phyloP scores from a whole-genome alignment of 2,113 vertebrate species.

The Trematocara zebra region DNA sequence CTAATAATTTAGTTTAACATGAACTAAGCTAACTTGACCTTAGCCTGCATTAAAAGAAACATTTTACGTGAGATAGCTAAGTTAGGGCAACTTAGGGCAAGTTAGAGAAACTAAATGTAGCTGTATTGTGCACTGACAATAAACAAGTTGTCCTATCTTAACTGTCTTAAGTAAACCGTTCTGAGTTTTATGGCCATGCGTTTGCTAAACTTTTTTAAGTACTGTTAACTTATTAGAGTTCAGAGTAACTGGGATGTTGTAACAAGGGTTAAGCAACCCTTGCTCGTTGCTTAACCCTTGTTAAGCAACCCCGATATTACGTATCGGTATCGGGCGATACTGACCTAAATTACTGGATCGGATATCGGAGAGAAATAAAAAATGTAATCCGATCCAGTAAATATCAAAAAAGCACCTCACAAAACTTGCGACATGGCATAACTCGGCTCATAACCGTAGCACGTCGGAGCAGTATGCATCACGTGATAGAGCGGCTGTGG shows the following conservation, averaged over 20 bases:
- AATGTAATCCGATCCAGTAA: background rate
- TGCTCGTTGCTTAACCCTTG: too few species aligned
- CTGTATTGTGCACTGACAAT: background rate
- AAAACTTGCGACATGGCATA: background rate
- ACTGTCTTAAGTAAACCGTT: background rate
- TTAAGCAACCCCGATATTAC: background rate
- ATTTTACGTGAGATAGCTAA: background rate
- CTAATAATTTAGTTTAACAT: background rate
- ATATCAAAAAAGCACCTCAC: background rate
- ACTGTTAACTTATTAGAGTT: background rate
- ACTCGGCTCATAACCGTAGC: background rate
- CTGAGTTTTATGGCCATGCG: background rate
- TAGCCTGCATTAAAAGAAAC: background rate
- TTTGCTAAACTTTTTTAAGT: background rate
- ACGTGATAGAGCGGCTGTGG: background rate
- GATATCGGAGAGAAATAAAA: background rate
- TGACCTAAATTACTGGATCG: background rate
- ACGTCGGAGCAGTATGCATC: background rate
- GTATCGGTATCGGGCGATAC: fast-evolving
- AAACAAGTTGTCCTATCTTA: background rate
- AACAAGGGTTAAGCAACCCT: background rate
- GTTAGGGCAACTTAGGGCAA: background rate
- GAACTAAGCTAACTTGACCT: background rate
- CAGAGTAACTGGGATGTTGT: background rate
- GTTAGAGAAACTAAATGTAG: background rate